phyloP scores from a whole-genome alignment of 2,113 vertebrate species.

The Aptenodytes forsteri region DNA sequence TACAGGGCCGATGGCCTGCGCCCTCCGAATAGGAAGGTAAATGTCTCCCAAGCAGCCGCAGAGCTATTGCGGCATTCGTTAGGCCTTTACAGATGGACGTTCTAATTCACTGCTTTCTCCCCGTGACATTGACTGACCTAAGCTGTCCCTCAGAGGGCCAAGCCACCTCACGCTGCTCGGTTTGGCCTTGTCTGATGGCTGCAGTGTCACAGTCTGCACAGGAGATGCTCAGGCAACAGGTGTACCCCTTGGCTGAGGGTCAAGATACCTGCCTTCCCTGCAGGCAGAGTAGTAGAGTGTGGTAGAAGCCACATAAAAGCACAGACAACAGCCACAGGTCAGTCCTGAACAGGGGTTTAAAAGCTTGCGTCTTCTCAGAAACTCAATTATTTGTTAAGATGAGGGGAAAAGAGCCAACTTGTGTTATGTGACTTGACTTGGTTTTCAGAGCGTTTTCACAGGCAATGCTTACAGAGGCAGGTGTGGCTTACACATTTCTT shows the following conservation, averaged over 20 bases:
- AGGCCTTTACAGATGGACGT: accelerated
- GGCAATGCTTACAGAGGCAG: accelerated
- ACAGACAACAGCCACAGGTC: background rate
- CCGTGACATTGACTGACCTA: accelerated
- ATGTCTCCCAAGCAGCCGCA: accelerated
- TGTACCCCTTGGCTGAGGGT: background rate
- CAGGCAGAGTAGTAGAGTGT: accelerated
- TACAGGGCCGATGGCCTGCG: accelerated
- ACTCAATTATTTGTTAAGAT: background rate
- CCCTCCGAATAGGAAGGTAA: accelerated
- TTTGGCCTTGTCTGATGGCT: too few species aligned
- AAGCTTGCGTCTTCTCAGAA: too few species aligned
- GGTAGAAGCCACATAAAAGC: background rate
- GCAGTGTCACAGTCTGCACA: background rate
- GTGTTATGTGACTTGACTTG: accelerated
- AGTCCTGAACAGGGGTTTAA: background rate
- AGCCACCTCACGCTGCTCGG: accelerated
- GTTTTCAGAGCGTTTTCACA: background rate
- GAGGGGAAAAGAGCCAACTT: background rate
- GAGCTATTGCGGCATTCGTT: accelerated
- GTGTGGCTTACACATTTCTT: accelerated
- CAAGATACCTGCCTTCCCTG: accelerated
- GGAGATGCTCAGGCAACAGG: background rate
- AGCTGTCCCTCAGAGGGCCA: background rate
- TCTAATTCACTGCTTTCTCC: too few species aligned